These are phyloP conservation scores for Halichoerus grypus DNA, from an alignment of 2,113 vertebrate genomes.

Conservation along the genomic window DNA sequence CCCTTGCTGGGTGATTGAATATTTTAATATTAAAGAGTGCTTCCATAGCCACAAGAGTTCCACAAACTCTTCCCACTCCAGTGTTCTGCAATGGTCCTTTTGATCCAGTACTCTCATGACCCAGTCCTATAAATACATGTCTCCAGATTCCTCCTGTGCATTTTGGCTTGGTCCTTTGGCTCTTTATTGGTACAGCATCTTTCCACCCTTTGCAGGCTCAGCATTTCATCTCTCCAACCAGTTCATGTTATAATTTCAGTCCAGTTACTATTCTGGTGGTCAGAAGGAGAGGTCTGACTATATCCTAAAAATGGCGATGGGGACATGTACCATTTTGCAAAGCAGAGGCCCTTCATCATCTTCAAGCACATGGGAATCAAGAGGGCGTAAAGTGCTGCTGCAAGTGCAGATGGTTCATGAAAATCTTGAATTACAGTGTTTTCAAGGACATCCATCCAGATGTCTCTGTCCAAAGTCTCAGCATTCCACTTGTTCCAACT, in stretches of 20 bases:
- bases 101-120: background rate
- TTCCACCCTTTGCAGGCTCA: background rate
- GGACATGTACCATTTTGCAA: background rate
- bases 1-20: background rate
- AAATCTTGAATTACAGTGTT: background rate
- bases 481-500: background rate
- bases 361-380: background rate
- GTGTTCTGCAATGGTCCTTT: background rate
- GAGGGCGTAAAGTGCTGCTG: background rate
- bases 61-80: background rate
- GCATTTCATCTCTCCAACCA: background rate
- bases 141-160: background rate
- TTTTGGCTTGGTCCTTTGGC: background rate
- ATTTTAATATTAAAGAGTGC: background rate
- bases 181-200: background rate
- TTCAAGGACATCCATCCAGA: background rate
- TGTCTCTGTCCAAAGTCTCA: background rate
- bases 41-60: background rate
- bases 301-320: background rate
- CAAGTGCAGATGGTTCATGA: background rate
- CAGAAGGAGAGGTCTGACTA: background rate
- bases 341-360: background rate
- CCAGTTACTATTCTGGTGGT: background rate
- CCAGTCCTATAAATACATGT: background rate
- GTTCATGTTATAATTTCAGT: background rate